Conservation (phyloP, 2,797 vertebrate genomes). For the Semotilus atromaculatus region DNA sequence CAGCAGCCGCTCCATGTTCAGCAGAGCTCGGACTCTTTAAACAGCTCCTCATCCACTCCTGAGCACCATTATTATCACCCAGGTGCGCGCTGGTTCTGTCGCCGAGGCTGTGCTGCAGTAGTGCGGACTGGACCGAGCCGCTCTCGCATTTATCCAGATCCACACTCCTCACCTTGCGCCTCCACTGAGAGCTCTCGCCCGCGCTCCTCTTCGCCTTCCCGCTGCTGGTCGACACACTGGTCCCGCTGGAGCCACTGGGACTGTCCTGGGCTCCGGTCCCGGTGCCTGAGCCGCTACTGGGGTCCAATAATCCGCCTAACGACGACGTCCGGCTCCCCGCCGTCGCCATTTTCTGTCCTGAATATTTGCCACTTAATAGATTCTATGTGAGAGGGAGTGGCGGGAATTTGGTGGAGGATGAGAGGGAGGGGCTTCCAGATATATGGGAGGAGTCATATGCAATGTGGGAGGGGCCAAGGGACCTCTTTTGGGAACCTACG, state of each 20-base stretch:
- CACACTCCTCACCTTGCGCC: constrained; percentile 86
- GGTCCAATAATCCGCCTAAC: constrained; percentile 75
- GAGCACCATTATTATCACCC: constrained; percentile 57
- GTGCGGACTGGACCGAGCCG: constrained; percentile 64
- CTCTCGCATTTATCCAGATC: constrained; percentile 80
- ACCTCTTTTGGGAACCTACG: constrained; percentile 5
- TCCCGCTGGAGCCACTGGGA: constrained; percentile 18
- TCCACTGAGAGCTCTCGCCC: constrained; percentile 81
- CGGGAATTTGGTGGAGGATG: constrained; percentile 65
- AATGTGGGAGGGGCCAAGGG: not conserved
- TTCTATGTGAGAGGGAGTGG: constrained; percentile 71
- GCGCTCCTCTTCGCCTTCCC: constrained; percentile 65
- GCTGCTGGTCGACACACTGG: constrained; percentile 58
- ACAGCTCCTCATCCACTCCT: constrained; percentile 65
- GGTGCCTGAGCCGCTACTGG: constrained; percentile 60
- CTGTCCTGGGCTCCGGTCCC: constrained; percentile 58
- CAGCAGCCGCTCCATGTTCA: constrained; percentile 60
- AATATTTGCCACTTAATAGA: constrained; percentile 72
- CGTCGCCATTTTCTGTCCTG: constrained; percentile 87
- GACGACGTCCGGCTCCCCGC: constrained; percentile 81
- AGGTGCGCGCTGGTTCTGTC: constrained; percentile 56
- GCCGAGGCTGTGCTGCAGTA: constrained; percentile 59
- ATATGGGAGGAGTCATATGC: constrained; percentile 54
- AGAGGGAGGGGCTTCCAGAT: constrained; percentile 59
- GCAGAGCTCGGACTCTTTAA: constrained; percentile 48